phyloP scores from a whole-genome alignment of 2,797 vertebrate species.

The Gallirallus australis region DNA sequence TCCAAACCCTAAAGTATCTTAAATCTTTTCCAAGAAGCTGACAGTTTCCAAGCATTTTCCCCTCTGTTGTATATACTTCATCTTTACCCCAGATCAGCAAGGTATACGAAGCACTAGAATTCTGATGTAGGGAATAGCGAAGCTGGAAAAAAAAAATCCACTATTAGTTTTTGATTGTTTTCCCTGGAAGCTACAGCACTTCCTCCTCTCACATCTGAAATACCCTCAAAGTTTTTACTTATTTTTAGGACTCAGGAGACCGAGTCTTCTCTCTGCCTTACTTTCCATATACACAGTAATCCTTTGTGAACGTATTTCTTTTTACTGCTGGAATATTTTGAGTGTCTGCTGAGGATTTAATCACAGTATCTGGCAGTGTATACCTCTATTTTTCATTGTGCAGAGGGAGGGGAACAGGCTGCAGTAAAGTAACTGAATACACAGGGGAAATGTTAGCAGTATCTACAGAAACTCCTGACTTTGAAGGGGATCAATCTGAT shows the following conservation, averaged over 20 bases:
- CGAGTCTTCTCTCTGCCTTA: neutral
- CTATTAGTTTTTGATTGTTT: neutral
- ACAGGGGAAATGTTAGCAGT: neutral
- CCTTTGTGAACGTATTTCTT: conserved; percentile 20
- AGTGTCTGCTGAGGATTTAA: conserved; percentile 2
- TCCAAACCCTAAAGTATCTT: neutral
- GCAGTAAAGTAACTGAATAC: neutral
- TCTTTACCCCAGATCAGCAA: neutral
- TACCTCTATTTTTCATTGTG: neutral
- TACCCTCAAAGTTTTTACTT: neutral
- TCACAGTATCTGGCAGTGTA: neutral
- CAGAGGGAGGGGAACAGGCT: neutral
- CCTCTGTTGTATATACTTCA: neutral
- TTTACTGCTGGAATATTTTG: conserved; percentile 2
- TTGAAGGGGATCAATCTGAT: neutral
- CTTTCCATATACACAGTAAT: neutral
- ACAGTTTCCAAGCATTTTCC: conserved; percentile 2
- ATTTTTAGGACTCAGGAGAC: neutral
- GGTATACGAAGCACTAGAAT: neutral
- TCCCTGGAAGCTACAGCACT: neutral
- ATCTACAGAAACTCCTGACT: neutral
- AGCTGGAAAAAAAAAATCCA: neutral
- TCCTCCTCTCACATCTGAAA: neutral
- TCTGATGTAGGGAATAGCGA: neutral
- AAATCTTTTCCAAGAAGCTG: conserved; percentile 6